A percentile compares a stretch with the other conserved stretches of the same genome.
Evolutionary conservation across 2,797 vertebrate genomes (phyloP).

Genomic region (Gila robusta): DNA sequence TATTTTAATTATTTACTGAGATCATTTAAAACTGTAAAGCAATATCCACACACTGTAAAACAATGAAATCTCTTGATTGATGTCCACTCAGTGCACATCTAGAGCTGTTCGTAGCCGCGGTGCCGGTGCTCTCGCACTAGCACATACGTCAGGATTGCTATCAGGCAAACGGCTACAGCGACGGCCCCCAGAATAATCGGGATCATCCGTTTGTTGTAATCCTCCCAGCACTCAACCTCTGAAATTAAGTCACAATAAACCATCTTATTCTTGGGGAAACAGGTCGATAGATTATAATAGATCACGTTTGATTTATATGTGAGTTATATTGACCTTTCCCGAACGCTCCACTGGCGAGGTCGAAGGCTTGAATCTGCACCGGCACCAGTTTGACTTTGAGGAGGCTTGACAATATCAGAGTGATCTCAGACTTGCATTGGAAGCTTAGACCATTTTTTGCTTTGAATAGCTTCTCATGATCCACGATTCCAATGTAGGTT

Average conservation of each 20-base stretch:
- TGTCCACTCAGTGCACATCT: not conserved
- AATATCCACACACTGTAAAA: constrained; percentile 9
- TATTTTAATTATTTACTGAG: constrained; percentile 3
- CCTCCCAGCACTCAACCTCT: constrained; percentile 87
- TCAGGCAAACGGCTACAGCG: constrained; percentile 77
- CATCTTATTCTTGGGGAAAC: not conserved
- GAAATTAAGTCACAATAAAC: constrained; percentile 54
- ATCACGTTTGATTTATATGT: not conserved
- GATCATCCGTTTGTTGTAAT: constrained; percentile 77
- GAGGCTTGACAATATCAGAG: constrained; percentile 70
- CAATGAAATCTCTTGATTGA: not conserved
- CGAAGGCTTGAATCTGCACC: constrained; percentile 88
- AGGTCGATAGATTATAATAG: not conserved
- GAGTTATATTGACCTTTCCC: constrained; percentile 79
- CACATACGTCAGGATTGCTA: constrained; percentile 77
- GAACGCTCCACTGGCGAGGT: constrained; percentile 72
- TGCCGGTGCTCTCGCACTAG: constrained; percentile 77
- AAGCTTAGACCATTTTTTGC: constrained; percentile 78
- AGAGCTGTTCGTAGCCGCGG: constrained; percentile 80
- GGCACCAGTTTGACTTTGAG: constrained; percentile 79
- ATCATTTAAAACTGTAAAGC: not conserved
- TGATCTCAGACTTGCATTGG: constrained; percentile 80
- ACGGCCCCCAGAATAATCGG: constrained; percentile 78
- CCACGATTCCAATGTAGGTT: constrained; percentile 71
- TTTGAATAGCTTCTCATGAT: constrained; percentile 74